A percentile compares a stretch with the other conserved stretches of the same genome.
Evolutionary conservation across 92 coral and sea anemone genomes (phyloP).

Genomic region (Galaxea fascicularis): DNA sequence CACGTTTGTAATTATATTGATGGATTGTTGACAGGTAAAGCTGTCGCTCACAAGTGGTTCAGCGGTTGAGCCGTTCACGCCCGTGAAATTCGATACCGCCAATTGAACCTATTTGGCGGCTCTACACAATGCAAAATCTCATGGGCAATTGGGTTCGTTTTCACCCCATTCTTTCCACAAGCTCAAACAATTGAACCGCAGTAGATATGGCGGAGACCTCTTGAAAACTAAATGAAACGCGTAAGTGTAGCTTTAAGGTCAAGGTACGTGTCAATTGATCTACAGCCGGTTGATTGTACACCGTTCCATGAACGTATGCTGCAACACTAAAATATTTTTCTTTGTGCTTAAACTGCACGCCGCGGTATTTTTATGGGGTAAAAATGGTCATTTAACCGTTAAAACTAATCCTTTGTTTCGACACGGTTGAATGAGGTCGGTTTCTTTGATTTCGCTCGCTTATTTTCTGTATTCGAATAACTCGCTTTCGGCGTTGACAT

Average conservation of each 20-base stretch:
- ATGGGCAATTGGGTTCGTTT: slow-evolving; percentile 84
- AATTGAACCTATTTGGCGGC: slow-evolving; percentile 84
- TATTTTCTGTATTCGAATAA: slow-evolving; percentile 25
- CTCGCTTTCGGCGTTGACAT: slow-evolving; percentile 17
- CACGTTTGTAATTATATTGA: slow-evolving; percentile 79
- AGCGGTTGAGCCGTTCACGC: slow-evolving; percentile 79
- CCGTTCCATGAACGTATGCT: neutral
- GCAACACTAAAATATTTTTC: neutral
- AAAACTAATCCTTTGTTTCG: slow-evolving; percentile 24
- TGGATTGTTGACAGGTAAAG: slow-evolving; percentile 79
- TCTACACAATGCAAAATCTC: slow-evolving; percentile 78
- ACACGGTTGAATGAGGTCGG: slow-evolving; percentile 46
- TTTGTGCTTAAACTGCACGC: slow-evolving; percentile 13
- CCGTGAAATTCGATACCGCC: slow-evolving; percentile 81
- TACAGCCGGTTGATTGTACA: slow-evolving; percentile 35
- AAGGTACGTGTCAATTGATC: slow-evolving; percentile 56
- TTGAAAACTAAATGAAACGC: slow-evolving; percentile 50
- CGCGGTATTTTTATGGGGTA: slow-evolving; percentile 21
- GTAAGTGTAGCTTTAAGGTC: slow-evolving; percentile 43
- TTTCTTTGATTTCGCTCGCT: slow-evolving; percentile 35
- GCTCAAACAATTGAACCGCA: slow-evolving; percentile 70
- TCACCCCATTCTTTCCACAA: slow-evolving; percentile 73
- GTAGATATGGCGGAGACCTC: slow-evolving; percentile 70
- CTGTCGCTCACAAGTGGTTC: slow-evolving; percentile 86
- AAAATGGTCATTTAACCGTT: slow-evolving; percentile 44